Base-by-base conservation (phyloP, 2,888 invertebrate species). In the Desoria tigrina region DNA sequence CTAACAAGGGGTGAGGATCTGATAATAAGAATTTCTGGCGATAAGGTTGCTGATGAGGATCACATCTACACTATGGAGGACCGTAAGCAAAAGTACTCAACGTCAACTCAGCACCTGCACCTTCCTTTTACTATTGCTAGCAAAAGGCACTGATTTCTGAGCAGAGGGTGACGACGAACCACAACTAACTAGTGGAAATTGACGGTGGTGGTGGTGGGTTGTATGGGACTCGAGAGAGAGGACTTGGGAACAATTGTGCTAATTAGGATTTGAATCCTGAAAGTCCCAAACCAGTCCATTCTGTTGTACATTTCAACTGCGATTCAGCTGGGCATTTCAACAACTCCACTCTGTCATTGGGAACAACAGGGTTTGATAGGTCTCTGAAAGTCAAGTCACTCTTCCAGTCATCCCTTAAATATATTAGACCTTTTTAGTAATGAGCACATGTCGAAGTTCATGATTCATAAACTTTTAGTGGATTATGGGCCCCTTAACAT, bases 31-130 rank as follows among this genome's bases (percentile, higher is more conserved):
- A 32, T 32, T 11, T 32, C 32, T n/a, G n/a, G n/a, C n/a, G n/a
- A n/a, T n/a, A n/a, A n/a, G n/a, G n/a, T n/a, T n/a, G n/a, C n/a
- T n/a, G n/a, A n/a, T n/a, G n/a, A n/a, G 11, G 32, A 45, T 18
- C 21, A 3, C n/a, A 18, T 45, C 4, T 45, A 45, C 39, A 67
- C 67, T 60, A 63, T 67, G 21, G 67, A 45, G 16, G 56, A 67
- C 63, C 60, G 60, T 63, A 61, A 67, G 57, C n/a, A 45, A 9
- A 61, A 65, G 58, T 59, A 69, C 65, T 68, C 71, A 69, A 71
- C 71, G 66, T 63, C 66, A 66, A 69, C 68, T 72, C 72, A 72
- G 69, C 72, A 72, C 72, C 72, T 72, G 72, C 72, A 66, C 62
- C 6, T 9, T 28, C 37, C 55, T 28, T 32, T 27, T 6, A 32